phyloP scores from a whole-genome alignment of 2,113 vertebrate species.

The Dasyprocta punctata region DNA sequence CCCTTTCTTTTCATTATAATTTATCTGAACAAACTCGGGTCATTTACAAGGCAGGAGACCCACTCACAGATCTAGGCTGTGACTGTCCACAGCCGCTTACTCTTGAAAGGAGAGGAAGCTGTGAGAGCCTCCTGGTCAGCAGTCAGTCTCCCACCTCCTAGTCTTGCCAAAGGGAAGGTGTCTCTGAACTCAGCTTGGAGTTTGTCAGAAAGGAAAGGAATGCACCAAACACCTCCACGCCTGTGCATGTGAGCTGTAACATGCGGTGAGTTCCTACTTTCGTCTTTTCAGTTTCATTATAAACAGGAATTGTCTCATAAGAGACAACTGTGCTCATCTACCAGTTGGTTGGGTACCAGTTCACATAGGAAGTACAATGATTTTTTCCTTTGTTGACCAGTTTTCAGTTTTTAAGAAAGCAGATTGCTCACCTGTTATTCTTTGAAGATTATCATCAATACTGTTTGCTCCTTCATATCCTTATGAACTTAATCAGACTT shows the following conservation, averaged over 20 bases:
- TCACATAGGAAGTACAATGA: neutral
- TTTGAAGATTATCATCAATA: neutral
- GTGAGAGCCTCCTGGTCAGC: neutral
- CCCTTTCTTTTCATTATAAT: neutral
- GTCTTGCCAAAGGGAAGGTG: neutral
- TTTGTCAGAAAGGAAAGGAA: neutral
- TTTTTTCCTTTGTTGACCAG: neutral
- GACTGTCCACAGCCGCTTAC: neutral
- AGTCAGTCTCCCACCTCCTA: neutral
- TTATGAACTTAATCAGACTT: neutral
- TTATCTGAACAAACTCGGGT: neutral
- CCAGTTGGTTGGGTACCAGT: neutral
- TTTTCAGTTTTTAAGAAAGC: slow-evolving; percentile 27
- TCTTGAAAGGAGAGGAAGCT: neutral
- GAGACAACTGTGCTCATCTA: neutral
- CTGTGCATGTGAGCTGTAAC: neutral
- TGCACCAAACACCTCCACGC: neutral
- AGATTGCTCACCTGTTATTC: neutral
- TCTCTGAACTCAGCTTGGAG: neutral
- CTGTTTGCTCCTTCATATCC: neutral
- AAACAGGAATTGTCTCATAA: slow-evolving; percentile 16
- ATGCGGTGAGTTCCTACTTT: neutral
- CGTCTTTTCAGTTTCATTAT: neutral
- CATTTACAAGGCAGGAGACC: neutral
- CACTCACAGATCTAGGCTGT: neutral